Base-by-base conservation (phyloP, 2,113 vertebrate species). In the Nerophis ophidion region DNA sequence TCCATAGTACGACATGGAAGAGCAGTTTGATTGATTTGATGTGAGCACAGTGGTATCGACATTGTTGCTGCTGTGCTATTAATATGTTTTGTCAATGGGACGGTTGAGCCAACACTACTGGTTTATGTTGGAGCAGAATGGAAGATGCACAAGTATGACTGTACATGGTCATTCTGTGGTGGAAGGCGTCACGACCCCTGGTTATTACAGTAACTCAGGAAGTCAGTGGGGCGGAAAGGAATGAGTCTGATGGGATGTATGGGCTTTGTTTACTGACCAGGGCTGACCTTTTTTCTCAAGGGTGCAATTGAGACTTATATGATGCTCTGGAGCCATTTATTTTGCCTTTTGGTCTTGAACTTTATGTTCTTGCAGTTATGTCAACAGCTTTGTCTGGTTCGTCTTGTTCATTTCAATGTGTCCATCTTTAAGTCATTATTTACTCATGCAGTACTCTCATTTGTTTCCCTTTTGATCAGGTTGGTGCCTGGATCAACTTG, bases 221-320 rank as follows among this genome's bases (percentile, higher is more conserved):
- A 66, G 61, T 61, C 40, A 10, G 14, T 48, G 57, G 74, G 63
- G 63, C 72, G 73, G 79, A 83, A 88, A 75, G 78, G 81, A 86
- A 83, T 75, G 75, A 68, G 63, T 70, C 65, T 44, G 80, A 68
- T 26, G 49, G 65, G 67, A 68, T 48, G 48, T 16, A 63, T 19
- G 64, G 54, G 44, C 59, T 67, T 40, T 68, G 63, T 57, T 66
- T 61, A 49, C 57, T 57, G 50, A 36, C 45, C 2, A 9, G 51
- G 9, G 51, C 16, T 76, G 73, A 62, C 49, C 61, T 59, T 57
- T 45, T 72, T 75, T 69, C 38, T 60, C 62, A 75, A 48, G 4
- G 1, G 59, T 33, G 50, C 55, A 48, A 12, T 6, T 11, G 0
- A 15, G 26, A 64, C 13, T 17, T 15, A 49, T 57, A 52, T 45